Base-by-base conservation (phyloP, 2,888 invertebrate genomes). In the Dynastes maya region DNA sequence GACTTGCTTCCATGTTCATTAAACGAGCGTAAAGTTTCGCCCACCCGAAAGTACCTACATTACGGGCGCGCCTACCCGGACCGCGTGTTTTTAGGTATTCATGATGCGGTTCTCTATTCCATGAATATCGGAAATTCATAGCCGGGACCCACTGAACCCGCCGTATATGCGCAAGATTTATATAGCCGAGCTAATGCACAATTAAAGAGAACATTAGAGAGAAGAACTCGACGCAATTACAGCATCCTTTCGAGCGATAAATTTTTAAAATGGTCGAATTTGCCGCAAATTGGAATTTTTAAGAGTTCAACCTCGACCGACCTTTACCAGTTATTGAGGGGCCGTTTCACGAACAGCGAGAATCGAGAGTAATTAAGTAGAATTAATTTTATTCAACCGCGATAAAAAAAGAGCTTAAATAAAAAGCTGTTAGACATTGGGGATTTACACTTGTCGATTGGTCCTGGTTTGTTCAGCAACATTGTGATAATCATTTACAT, bases 121-220 rank as follows among this genome's bases (percentile, higher is more conserved):
- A 74, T 61, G 72, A 74, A 74, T 74, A 74, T 74, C 45, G 72
- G 61, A 74, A 74, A 74, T 74, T 74, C 72, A 61, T 61, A 22
- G 63, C 63, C 45, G 9, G 32, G 13, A 63, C 32, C 29, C 29
- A 51, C 49, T 51, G 27, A 68, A 27, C 11, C 29, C n/a, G 27
- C 22, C 40, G 27, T 51, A 53, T 68, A 49, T 49, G 51, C 11
- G 51, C 49, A 68, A 68, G 51, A 68, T 68, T 51, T 55, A 55
- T 55, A 22, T 55, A 55, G 1, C 55, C 55, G 22, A 22, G 22
- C 55, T 51, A 68, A 51, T 68, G 27, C 13, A 68, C 68, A 68
- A 51, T 68, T 68, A 68, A 68, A 68, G 68, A 51, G 68, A 51
- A 68, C 51, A 51, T 51, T 68, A 68, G 51, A 27, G 51, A 2